Percentiles rank a stretch among this genome's conserved stretches.
Evolutionary conservation across 1,140 invertebrate genomes (phyloP).

Genomic region (Drosophila malerkotliana): DNA sequence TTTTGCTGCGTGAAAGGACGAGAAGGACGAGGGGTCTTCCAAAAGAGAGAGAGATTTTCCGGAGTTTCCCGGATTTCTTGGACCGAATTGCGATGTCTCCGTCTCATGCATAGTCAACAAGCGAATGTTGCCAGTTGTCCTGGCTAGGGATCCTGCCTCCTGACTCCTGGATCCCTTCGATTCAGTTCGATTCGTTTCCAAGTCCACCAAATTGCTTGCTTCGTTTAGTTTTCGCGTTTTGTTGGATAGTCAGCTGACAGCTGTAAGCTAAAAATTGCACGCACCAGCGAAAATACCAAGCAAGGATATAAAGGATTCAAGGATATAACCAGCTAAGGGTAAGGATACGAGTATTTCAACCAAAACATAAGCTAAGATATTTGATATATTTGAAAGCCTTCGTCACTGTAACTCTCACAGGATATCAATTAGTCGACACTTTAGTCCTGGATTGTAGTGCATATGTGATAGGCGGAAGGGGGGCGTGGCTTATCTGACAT

Average conservation of each 20-base stretch:
- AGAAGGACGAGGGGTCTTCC: background rate
- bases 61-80: constrained; percentile 35
- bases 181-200: constrained; percentile 36
- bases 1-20: background rate
- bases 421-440: background rate
- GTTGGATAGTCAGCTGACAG: constrained; percentile 52
- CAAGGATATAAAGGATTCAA: background rate
- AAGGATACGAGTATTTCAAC: no score
- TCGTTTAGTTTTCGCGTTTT: constrained; percentile 55
- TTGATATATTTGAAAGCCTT: background rate
- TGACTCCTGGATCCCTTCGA: background rate
- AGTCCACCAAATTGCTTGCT: constrained; percentile 53
- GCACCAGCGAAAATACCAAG: constrained; percentile 38
- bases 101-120: constrained; percentile 71
- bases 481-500: constrained; percentile 58
- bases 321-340: background rate
- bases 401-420: background rate
- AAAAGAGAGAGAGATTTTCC: background rate
- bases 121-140: constrained; percentile 8
- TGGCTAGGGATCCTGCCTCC: background rate
- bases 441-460: background rate
- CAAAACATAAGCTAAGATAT: no score
- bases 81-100: constrained; percentile 34
- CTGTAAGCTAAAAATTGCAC: constrained; percentile 59
- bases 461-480: constrained; percentile 5